A percentile compares a stretch with the other conserved stretches of the same genome.
Conservation (phyloP, 2,113 vertebrate genomes). For the Barnardius zonarius region DNA sequence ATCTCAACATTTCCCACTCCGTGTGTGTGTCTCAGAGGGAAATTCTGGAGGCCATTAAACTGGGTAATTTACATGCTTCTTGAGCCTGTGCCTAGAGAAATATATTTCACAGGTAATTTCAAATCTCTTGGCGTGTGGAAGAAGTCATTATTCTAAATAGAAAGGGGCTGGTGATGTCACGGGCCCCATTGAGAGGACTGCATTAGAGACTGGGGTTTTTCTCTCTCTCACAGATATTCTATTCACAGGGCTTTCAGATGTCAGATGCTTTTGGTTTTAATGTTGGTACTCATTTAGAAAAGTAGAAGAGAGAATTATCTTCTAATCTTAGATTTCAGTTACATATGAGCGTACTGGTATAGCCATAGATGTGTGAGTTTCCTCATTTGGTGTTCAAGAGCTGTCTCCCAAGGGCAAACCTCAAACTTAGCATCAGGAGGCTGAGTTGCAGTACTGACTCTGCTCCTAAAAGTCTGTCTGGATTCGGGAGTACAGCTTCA, state of each 20-base stretch:
- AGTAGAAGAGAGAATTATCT: neutral
- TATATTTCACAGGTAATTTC: slow-evolving; percentile 83
- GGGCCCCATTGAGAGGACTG: neutral
- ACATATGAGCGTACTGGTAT: neutral
- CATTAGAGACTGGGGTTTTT: slow-evolving; percentile 34
- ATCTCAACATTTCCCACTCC: slow-evolving; percentile 34
- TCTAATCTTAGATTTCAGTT: neutral
- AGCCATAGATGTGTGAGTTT: neutral
- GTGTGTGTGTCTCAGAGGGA: neutral
- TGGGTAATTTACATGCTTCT: slow-evolving; percentile 75
- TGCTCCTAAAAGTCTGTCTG: neutral
- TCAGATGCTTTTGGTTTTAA: neutral
- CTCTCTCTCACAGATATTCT: neutral
- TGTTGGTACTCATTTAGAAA: neutral
- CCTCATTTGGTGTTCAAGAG: neutral
- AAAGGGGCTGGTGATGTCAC: slow-evolving; percentile 57
- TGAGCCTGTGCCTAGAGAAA: slow-evolving; percentile 70
- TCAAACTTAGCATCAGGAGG: neutral
- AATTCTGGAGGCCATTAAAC: slow-evolving; percentile 72
- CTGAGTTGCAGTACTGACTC: neutral
- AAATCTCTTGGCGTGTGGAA: slow-evolving; percentile 72
- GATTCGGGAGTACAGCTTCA: neutral
- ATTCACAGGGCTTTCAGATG: neutral
- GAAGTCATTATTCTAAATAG: slow-evolving; percentile 75
- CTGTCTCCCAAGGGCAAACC: neutral